Evolutionary conservation across 2,113 vertebrate species (phyloP).

Genomic region (Melanerpes formicivorus): DNA sequence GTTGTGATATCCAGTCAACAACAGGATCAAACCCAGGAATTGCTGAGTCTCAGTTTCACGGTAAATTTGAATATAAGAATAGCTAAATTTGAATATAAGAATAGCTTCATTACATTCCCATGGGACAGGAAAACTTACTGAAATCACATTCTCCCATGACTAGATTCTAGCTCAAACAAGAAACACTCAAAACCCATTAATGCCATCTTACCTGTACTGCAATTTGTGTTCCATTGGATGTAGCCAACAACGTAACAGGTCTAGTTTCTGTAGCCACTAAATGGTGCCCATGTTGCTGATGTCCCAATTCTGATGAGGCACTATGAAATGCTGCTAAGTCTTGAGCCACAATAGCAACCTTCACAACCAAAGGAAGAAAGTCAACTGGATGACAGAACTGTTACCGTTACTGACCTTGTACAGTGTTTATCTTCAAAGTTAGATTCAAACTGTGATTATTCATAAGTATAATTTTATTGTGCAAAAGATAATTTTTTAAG

Average conservation of each 20-base stretch:
- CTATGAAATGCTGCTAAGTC: slow-evolving; percentile 92
- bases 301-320: slow-evolving; percentile 87
- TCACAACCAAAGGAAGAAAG: slow-evolving; percentile 59
- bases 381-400: background rate
- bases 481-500: background rate
- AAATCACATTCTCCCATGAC: background rate
- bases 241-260: slow-evolving; percentile 94
- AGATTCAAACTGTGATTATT: background rate
- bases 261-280: slow-evolving; percentile 84
- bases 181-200: background rate
- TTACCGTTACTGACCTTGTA: background rate
- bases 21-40: background rate
- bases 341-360: slow-evolving; percentile 98
- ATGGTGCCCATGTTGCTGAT: slow-evolving; percentile 89
- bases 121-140: background rate
- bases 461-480: background rate
- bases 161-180: background rate
- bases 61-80: background rate
- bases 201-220: slow-evolving; percentile 89
- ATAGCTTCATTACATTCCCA: background rate
- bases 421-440: background rate
- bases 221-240: slow-evolving; percentile 98
- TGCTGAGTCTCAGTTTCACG: background rate
- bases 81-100: background rate
- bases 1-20: background rate